A percentile compares a stretch with the other conserved stretches of the same genome.
These are phyloP conservation scores for Myotis brandtii DNA, from an alignment of 2,113 vertebrate genomes.

Conservation along the genomic window DNA sequence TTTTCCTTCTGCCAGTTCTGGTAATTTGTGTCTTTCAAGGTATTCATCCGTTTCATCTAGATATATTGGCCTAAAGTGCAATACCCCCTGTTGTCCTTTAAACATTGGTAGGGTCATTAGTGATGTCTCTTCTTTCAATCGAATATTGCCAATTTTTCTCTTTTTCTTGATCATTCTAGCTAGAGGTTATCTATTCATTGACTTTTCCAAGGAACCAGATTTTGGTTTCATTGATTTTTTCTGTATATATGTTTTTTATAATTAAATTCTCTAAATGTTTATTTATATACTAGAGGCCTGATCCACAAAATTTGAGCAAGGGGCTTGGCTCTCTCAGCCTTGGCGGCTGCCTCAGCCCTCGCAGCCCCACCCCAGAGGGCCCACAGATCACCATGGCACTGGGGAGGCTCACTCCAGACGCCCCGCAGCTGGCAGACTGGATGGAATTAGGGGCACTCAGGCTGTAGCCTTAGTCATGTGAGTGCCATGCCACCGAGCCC, in stretches of 20 bases:
- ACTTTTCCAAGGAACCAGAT: background rate
- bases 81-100: background rate
- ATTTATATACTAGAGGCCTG: no score
- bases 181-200: background rate
- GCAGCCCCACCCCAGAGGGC: background rate
- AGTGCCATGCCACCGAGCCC: slow-evolving; percentile 91
- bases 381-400: slow-evolving; percentile 90
- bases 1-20: background rate
- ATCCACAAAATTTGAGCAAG: no score
- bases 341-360: no score
- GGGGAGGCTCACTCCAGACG: slow-evolving; percentile 92
- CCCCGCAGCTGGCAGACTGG: slow-evolving; percentile 91
- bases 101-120: background rate
- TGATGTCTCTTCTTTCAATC: background rate
- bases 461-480: slow-evolving; percentile 90
- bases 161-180: background rate
- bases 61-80: background rate
- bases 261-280: background rate
- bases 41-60: background rate
- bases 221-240: slow-evolving; percentile 15
- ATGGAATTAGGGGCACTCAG: slow-evolving; percentile 87
- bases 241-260: background rate
- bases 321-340: no score
- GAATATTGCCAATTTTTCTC: background rate
- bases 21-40: background rate